Evolutionary conservation across 2,797 vertebrate genomes (phyloP).

Genomic region (Syndactyla subalaris): DNA sequence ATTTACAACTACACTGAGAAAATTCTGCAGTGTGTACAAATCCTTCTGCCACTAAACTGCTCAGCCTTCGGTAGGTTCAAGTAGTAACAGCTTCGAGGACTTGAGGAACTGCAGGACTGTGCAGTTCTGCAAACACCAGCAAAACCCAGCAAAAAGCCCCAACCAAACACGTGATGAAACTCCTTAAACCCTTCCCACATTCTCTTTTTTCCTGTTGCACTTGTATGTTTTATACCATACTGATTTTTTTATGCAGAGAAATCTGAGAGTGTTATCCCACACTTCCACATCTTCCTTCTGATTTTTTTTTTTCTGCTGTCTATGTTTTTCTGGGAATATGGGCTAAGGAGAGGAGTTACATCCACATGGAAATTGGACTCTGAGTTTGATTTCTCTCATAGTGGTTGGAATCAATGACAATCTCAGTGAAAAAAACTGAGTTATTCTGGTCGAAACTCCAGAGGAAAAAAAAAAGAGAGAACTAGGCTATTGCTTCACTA

Average conservation of each 20-base stretch:
- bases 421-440: slow-evolving; percentile 6
- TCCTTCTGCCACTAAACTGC: background rate
- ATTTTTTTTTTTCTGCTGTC: background rate
- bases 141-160: background rate
- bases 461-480: background rate
- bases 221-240: background rate
- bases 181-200: background rate
- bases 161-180: background rate
- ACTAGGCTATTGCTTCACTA: background rate
- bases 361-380: background rate
- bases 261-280: background rate
- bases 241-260: background rate
- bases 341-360: background rate
- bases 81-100: background rate
- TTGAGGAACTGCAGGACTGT: background rate
- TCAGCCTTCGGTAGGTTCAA: background rate
- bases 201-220: background rate
- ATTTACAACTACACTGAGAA: background rate
- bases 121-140: background rate
- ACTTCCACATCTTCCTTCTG: background rate
- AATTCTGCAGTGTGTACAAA: background rate
- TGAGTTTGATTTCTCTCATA: background rate
- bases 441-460: slow-evolving; percentile 18
- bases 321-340: background rate
- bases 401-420: background rate